Evolutionary conservation across 2,888 invertebrate genomes (phyloP).

Genomic region (Epirrhoe tristata): DNA sequence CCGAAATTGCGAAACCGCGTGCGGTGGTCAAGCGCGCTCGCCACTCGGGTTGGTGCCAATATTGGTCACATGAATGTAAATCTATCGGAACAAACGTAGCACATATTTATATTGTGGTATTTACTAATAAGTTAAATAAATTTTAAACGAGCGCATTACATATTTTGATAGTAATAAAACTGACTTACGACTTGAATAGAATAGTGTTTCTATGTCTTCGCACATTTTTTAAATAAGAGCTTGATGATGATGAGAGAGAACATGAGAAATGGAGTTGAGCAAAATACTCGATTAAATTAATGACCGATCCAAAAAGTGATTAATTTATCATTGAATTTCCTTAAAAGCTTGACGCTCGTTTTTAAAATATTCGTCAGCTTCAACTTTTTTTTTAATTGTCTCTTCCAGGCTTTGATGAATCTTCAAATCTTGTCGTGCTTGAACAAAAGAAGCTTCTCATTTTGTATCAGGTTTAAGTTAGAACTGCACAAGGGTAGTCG

Average conservation of each 20-base stretch:
- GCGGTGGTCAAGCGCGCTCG: conserved; percentile 60
- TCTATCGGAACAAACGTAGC: conserved; percentile 30
- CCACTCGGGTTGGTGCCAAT: conserved; percentile 64
- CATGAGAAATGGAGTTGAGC: too few species aligned
- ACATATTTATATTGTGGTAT: neutral
- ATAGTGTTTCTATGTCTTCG: too few species aligned
- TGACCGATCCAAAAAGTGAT: neutral
- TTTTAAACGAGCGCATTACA: neutral
- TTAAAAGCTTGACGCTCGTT: neutral
- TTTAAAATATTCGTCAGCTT: too few species aligned
- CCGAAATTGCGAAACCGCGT: conserved; percentile 83
- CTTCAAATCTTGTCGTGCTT: neutral
- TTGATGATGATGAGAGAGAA: too few species aligned
- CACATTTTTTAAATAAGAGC: too few species aligned
- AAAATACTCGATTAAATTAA: too few species aligned
- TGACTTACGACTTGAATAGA: neutral
- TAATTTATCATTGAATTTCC: neutral
- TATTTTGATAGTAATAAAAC: neutral
- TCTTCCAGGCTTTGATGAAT: neutral
- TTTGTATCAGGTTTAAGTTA: neutral
- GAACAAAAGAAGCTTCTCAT: neutral
- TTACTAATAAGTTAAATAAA: neutral
- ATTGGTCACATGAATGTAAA: conserved; percentile 54
- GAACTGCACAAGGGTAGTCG: neutral
- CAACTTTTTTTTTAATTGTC: neutral